phyloP scores from a whole-genome alignment of 1,140 invertebrate species.

The Eupeodes corollae region DNA sequence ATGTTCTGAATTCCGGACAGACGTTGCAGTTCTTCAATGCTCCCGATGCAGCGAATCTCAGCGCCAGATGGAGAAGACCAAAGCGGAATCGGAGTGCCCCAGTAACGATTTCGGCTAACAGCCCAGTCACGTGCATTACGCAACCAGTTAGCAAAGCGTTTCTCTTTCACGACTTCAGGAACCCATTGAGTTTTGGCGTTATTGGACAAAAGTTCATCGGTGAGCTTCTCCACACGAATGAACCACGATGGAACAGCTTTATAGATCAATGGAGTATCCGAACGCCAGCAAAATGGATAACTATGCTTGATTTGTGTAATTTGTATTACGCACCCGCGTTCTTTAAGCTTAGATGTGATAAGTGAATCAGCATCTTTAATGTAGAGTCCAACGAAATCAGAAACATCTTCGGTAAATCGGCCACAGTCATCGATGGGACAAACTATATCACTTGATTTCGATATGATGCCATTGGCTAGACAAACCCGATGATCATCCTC shows the following conservation, averaged over 20 bases:
- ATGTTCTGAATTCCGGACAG: slow-evolving; percentile 62
- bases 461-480: slow-evolving; percentile 61
- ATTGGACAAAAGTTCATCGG: slow-evolving; percentile 59
- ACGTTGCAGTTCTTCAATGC: slow-evolving; percentile 74
- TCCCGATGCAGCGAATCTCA: slow-evolving; percentile 86
- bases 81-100: slow-evolving; percentile 92
- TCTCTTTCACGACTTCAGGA: slow-evolving; percentile 39
- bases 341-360: slow-evolving; percentile 41
- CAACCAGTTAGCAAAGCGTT: slow-evolving; percentile 44
- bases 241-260: slow-evolving; percentile 91
- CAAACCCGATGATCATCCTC: slow-evolving; percentile 80
- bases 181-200: slow-evolving; percentile 11
- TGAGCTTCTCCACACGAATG: slow-evolving; percentile 69
- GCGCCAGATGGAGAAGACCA: slow-evolving; percentile 83
- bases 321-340: slow-evolving; percentile 52
- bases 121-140: slow-evolving; percentile 83
- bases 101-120: slow-evolving; percentile 84
- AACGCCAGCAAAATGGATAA: slow-evolving; percentile 96
- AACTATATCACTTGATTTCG: slow-evolving; percentile 59
- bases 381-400: slow-evolving; percentile 52
- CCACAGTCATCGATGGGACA: slow-evolving; percentile 75
- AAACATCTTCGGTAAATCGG: slow-evolving; percentile 52
- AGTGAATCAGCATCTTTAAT: slow-evolving; percentile 48
- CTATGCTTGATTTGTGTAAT: slow-evolving; percentile 61
- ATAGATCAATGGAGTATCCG: slow-evolving; percentile 83